Conservation (phyloP, 1,140 invertebrate species). For the Zaprionus kolodkinae region DNA sequence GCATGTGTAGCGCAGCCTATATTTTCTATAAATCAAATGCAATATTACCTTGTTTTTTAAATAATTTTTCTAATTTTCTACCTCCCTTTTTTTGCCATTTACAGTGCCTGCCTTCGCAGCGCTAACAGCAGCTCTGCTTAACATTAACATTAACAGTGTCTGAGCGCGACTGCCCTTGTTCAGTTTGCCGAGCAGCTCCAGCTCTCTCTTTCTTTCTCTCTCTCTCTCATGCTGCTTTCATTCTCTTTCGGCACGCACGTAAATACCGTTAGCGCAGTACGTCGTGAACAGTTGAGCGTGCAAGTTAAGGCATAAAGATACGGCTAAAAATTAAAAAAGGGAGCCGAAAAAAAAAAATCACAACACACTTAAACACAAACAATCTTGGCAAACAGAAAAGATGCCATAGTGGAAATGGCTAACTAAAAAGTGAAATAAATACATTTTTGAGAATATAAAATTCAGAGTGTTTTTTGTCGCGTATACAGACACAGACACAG, state of each 20-base stretch:
- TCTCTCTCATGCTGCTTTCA: conserved; percentile 7
- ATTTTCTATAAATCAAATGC: no score
- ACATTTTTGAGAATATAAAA: background rate
- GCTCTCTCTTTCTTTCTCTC: no score
- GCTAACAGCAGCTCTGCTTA: background rate
- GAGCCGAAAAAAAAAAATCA: conserved; percentile 23
- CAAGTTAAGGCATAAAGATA: conserved; percentile 57
- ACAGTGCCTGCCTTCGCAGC: background rate
- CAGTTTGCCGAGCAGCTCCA: no score
- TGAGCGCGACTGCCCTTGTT: conserved; percentile 29
- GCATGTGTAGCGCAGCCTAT: background rate
- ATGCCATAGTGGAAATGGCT: conserved; percentile 50
- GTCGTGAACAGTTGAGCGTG: conserved; percentile 77
- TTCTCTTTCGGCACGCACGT: conserved; percentile 43
- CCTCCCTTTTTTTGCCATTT: background rate
- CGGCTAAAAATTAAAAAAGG: conserved; percentile 29
- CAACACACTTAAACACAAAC: conserved; percentile 32
- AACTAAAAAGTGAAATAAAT: conserved; percentile 19
- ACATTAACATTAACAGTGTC: conserved; percentile 15
- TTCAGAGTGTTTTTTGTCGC: background rate
- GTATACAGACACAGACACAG: background rate
- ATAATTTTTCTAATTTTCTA: background rate
- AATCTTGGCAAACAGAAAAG: conserved; percentile 22
- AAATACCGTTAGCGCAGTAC: conserved; percentile 78
- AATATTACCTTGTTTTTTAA: no score